Evolutionary conservation across 1,140 invertebrate species (phyloP), one percentile per base, ranked within the genome.

Genomic region (Dendrolimus kikuchii): DNA sequence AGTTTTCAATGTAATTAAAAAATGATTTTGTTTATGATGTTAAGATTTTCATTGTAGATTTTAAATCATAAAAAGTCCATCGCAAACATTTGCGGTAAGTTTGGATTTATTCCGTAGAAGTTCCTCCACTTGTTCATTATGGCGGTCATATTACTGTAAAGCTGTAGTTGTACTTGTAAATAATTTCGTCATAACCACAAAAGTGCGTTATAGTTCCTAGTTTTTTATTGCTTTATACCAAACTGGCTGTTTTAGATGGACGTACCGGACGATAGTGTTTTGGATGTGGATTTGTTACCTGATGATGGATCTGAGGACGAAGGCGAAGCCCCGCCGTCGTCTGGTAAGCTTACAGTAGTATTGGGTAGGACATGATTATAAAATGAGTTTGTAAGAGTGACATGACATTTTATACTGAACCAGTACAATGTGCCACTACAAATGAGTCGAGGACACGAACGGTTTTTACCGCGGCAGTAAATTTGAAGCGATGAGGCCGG

Each of bases 231-330:
- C 23, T 53, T 41, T 36, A 57, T 49, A 46, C 6, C 10, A 48
- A 42, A 46, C 37, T 60, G 7, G 44, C 50, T 72, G 23, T 76
- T 77, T 61, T 77, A 85, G 82, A 82, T 86, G 81, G 81, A 83
- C 73, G 78, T 77, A 65, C 71, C 74, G 62, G 84, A 87, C 64
- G 86, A 87, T 52, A 75, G 70, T 59, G 79, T 83, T 52, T 69
- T 87, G 62, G 84, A 88, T 57, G 79, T 86, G 55, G 85, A 87
- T 64, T 74, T 85, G 63, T 68, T 88, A 69, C 77, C 68, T 61
- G 83, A 86, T 53, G 85, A 88, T 68, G 83, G 83, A 38, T 88
- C 86, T 43, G 86, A 87, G 53, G 86, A 87, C 46, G 83, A 85
- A 62, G 79, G 80, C 57, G 86, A 87, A 72, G 85, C 78, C 46